Conservation (phyloP, 2,888 invertebrate genomes). For the Mesochorus sp. region DNA sequence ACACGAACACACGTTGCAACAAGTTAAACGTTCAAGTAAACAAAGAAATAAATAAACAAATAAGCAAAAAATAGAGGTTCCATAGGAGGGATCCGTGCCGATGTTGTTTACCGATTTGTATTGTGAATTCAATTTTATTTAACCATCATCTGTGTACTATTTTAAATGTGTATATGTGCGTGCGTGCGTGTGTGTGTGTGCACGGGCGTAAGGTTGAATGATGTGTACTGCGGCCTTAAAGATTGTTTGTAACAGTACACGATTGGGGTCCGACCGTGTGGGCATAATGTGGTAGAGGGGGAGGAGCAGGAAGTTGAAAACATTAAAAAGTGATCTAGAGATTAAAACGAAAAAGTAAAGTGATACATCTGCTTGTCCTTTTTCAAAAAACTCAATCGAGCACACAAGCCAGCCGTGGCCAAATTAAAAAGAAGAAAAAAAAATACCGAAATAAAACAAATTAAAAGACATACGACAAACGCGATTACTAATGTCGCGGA, state of each 20-base stretch:
- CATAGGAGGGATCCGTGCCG: conserved; percentile 34
- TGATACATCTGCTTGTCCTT: conserved; percentile 11
- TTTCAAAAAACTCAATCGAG: conserved; percentile 16
- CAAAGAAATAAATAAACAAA: not conserved
- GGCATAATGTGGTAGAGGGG: not conserved
- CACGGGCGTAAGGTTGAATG: too few species aligned
- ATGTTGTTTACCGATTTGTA: conserved; percentile 44
- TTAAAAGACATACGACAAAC: conserved; percentile 30
- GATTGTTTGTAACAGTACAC: conserved; percentile 68
- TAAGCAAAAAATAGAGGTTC: conserved; percentile 28
- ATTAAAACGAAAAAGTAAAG: conserved; percentile 1
- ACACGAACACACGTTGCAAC: conserved; percentile 21
- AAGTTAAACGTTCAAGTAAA: conserved; percentile 14
- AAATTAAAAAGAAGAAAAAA: conserved; percentile 24
- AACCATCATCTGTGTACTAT: conserved; percentile 58
- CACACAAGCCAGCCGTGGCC: conserved; percentile 33
- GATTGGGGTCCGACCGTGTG: conserved; percentile 21
- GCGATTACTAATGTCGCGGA: conserved; percentile 60
- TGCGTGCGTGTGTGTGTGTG: conserved; percentile 39
- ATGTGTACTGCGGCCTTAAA: conserved; percentile 70
- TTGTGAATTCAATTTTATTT: conserved; percentile 52
- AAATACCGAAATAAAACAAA: conserved; percentile 55
- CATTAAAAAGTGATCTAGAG: not conserved
- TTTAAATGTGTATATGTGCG: conserved; percentile 59
- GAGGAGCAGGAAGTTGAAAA: conserved; percentile 9